Evolutionary conservation across 2,797 vertebrate species (phyloP).

Genomic region (Brachyalestes nurse): DNA sequence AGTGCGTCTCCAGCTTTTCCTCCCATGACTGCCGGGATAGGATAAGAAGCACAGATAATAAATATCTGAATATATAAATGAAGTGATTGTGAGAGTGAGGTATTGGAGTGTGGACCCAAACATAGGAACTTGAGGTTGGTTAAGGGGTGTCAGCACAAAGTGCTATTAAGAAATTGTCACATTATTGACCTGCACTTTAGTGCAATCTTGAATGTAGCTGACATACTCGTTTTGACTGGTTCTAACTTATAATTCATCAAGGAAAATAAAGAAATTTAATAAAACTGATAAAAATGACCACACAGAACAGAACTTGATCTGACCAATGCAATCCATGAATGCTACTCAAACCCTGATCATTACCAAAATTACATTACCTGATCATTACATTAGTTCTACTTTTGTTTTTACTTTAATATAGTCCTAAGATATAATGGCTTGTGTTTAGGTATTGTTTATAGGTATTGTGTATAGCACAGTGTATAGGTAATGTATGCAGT

Average conservation of each 20-base stretch:
- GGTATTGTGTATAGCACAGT: no score
- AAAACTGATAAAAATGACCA: neutral
- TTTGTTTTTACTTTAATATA: neutral
- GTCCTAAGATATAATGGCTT: neutral
- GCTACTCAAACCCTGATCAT: neutral
- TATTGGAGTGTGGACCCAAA: no score
- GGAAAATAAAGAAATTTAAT: no score
- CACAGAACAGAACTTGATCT: neutral
- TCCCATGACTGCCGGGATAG: no score
- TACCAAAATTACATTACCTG: no score
- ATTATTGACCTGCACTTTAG: neutral
- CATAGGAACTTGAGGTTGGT: neutral
- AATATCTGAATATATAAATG: no score
- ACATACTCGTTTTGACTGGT: neutral
- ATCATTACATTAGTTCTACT: no score
- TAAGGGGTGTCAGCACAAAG: neutral
- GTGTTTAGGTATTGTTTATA: neutral
- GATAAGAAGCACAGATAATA: no score
- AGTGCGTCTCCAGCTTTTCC: no score
- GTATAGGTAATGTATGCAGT: neutral
- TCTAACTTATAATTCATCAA: neutral
- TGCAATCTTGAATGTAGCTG: neutral
- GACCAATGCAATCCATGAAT: neutral
- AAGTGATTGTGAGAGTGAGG: no score
- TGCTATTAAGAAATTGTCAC: neutral